These are phyloP conservation scores for Aporophyla nigra DNA, from an alignment of 2,888 invertebrate genomes.

Conservation along the genomic window DNA sequence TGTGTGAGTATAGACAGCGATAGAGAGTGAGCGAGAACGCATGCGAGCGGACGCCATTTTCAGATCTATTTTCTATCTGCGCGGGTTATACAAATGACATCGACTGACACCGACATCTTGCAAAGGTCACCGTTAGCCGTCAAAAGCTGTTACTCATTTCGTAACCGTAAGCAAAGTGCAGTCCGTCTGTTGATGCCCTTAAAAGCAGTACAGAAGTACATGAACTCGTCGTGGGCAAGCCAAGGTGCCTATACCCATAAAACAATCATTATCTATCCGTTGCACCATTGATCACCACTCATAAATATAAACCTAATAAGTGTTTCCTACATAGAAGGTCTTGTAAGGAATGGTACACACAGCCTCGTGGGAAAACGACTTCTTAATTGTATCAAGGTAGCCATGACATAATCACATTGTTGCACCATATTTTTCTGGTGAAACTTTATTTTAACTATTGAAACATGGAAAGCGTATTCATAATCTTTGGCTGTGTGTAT, in stretches of 20 bases:
- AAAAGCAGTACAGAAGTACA: neutral
- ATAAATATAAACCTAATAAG: conserved; percentile 24
- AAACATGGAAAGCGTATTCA: conserved; percentile 43
- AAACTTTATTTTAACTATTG: conserved; percentile 42
- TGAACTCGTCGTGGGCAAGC: neutral
- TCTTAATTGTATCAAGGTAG: conserved; percentile 52
- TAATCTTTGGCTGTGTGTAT: conserved; percentile 35
- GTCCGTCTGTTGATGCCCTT: neutral
- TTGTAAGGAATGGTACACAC: conserved; percentile 34
- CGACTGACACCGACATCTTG: neutral
- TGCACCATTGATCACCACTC: conserved; percentile 45
- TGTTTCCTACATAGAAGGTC: conserved; percentile 56
- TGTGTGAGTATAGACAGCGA: no score
- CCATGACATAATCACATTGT: conserved; percentile 48
- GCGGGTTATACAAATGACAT: no score
- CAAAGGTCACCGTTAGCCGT: neutral
- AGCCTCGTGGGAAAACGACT: conserved; percentile 34
- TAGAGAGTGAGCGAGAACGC: no score
- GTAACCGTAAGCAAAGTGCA: neutral
- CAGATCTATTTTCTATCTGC: no score
- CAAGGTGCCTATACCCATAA: conserved; percentile 39
- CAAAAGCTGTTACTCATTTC: neutral
- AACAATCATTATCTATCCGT: conserved; percentile 40
- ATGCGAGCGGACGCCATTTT: no score
- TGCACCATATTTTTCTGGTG: conserved; percentile 44